phyloP scores from a whole-genome alignment of 2,888 invertebrate genomes.

The Volucella bombylans region DNA sequence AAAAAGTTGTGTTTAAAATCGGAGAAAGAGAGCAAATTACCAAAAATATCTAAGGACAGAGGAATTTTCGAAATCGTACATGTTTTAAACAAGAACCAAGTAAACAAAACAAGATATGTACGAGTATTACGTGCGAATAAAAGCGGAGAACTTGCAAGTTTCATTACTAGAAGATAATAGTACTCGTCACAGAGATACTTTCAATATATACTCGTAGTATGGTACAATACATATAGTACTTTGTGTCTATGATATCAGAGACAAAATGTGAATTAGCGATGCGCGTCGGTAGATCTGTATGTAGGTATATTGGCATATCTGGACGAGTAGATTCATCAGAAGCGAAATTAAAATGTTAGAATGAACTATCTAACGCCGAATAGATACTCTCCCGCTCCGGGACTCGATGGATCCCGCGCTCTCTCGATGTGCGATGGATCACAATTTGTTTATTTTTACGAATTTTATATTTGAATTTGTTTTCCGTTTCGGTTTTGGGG shows the following conservation, averaged over 20 bases:
- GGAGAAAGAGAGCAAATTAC: constrained; percentile 29
- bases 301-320: no score
- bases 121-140: background rate
- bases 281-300: constrained; percentile 15
- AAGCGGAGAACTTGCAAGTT: constrained; percentile 39
- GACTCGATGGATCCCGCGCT: constrained; percentile 7
- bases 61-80: constrained; percentile 33
- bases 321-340: background rate
- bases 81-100: constrained; percentile 41
- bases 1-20: constrained; percentile 26
- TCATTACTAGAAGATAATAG: background rate
- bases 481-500: constrained; percentile 13
- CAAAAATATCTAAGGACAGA: constrained; percentile 20
- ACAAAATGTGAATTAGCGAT: constrained; percentile 22
- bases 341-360: constrained; percentile 29
- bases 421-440: constrained; percentile 19
- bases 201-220: constrained; percentile 2
- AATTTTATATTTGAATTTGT: constrained; percentile 32
- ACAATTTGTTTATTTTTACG: constrained; percentile 47
- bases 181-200: background rate
- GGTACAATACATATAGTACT: no score
- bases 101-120: constrained; percentile 34
- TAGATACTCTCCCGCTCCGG: constrained; percentile 26
- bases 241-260: constrained; percentile 13
- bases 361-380: constrained; percentile 17